A percentile compares a stretch with the other conserved stretches of the same genome.
Conservation (phyloP, 1,140 invertebrate species). For the Drosophila serrata region DNA sequence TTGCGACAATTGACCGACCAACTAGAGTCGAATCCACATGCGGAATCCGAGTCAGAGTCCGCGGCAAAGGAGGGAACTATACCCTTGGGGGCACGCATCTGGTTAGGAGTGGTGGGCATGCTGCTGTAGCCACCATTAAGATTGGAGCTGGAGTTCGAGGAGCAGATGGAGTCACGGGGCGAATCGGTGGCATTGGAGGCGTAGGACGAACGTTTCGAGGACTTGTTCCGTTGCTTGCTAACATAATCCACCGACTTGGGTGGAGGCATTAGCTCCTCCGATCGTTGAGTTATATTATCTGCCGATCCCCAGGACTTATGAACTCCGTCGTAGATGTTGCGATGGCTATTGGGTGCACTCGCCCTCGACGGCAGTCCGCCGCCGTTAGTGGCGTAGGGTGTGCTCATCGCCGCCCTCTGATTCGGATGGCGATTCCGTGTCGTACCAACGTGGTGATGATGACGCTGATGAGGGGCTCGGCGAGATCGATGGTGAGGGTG, state of each 20-base stretch:
- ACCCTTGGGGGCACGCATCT: slow-evolving; percentile 85
- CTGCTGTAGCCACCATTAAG: slow-evolving; percentile 86
- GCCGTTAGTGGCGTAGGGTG: slow-evolving; percentile 65
- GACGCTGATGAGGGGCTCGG: slow-evolving; percentile 85
- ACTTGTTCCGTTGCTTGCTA: slow-evolving; percentile 87
- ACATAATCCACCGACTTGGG: slow-evolving; percentile 88
- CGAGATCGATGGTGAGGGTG: slow-evolving; percentile 82
- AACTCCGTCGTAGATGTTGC: slow-evolving; percentile 85
- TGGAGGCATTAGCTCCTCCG: slow-evolving; percentile 89
- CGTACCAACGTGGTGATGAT: slow-evolving; percentile 82
- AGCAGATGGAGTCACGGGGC: slow-evolving; percentile 78
- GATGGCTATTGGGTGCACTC: slow-evolving; percentile 78
- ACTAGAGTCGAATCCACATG: slow-evolving; percentile 91
- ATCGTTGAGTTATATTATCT: slow-evolving; percentile 89
- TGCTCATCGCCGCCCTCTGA: slow-evolving; percentile 70
- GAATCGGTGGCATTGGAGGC: slow-evolving; percentile 76
- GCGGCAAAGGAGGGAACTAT: slow-evolving; percentile 54
- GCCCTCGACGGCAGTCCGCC: slow-evolving; percentile 51
- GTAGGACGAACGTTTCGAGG: slow-evolving; percentile 88
- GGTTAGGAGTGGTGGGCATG: slow-evolving; percentile 88
- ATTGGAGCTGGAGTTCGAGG: slow-evolving; percentile 78
- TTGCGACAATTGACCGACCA: slow-evolving; percentile 86
- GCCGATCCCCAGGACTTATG: slow-evolving; percentile 95
- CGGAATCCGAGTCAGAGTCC: slow-evolving; percentile 92
- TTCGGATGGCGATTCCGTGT: slow-evolving; percentile 77